Evolutionary conservation across 2,888 invertebrate species (phyloP).

Genomic region (Altica lythri): DNA sequence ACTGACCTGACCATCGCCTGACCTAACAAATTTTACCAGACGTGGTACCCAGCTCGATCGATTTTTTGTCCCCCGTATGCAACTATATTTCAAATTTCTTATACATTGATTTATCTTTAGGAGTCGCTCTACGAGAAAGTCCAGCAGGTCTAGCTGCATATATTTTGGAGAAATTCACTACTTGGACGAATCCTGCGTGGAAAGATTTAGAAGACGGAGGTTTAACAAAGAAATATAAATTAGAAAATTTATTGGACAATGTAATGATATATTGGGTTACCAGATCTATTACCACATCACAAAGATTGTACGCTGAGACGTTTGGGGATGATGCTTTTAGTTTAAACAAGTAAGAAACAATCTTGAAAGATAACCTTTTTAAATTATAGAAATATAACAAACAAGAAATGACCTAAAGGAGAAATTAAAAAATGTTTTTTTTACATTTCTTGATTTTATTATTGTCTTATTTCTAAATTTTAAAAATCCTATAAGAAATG

Average conservation of each 20-base stretch:
- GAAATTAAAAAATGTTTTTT: no score
- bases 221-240: conserved; percentile 65
- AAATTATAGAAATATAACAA: neutral
- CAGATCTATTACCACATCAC: conserved; percentile 73
- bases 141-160: conserved; percentile 89
- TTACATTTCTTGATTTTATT: no score
- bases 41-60: no score
- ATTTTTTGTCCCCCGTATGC: no score
- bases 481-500: no score
- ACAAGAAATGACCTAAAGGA: neutral
- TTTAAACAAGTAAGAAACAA: no score
- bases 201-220: conserved; percentile 67
- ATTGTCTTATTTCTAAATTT: no score
- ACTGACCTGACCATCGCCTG: no score
- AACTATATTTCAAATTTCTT: no score
- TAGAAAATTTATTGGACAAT: conserved; percentile 77
- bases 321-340: conserved; percentile 47
- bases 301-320: conserved; percentile 74
- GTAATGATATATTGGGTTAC: conserved; percentile 83
- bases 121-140: conserved; percentile 71
- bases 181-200: conserved; percentile 68
- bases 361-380: neutral
- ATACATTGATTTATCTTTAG: no score
- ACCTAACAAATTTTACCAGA: no score
- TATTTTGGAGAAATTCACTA: conserved; percentile 86